A percentile compares a stretch with the other conserved stretches of the same genome.
phyloP scores from a whole-genome alignment of 2,888 invertebrate species.

The Xanthorhoe designata region DNA sequence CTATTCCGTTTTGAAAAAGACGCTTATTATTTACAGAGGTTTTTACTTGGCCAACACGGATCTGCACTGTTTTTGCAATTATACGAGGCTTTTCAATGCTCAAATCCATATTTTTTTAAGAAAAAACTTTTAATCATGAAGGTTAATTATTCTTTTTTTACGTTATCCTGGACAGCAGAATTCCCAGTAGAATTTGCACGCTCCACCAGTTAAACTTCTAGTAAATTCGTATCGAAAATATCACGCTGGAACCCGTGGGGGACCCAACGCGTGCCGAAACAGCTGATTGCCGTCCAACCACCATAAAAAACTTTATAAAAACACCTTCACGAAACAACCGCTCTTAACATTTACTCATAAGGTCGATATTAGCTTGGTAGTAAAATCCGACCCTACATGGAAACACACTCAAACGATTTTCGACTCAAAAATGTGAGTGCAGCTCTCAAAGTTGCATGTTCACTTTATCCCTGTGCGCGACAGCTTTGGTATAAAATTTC shows the following conservation, averaged over 20 bases:
- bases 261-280: conserved; percentile 78
- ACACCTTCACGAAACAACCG: conserved; percentile 45
- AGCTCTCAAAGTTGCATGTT: conserved; percentile 61
- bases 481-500: conserved; percentile 64
- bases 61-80: neutral
- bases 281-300: conserved; percentile 81
- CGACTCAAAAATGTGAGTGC: conserved; percentile 52
- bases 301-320: conserved; percentile 76
- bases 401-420: conserved; percentile 57
- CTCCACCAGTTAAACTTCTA: conserved; percentile 33
- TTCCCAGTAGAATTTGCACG: conserved; percentile 34
- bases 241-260: conserved; percentile 55
- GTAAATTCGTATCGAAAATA: conserved; percentile 41
- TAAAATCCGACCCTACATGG: conserved; percentile 64
- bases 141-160: conserved; percentile 1
- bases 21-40: no score
- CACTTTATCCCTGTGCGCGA: conserved; percentile 60
- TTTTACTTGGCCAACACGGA: no score
- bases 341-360: conserved; percentile 45
- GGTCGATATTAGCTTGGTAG: conserved; percentile 50
- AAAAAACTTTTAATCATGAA: neutral
- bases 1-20: no score
- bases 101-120: no score
- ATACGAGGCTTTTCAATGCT: no score
- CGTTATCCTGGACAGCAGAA: conserved; percentile 17